Base-by-base conservation (phyloP, 2,888 invertebrate genomes). In the Teleiodes luculella region DNA sequence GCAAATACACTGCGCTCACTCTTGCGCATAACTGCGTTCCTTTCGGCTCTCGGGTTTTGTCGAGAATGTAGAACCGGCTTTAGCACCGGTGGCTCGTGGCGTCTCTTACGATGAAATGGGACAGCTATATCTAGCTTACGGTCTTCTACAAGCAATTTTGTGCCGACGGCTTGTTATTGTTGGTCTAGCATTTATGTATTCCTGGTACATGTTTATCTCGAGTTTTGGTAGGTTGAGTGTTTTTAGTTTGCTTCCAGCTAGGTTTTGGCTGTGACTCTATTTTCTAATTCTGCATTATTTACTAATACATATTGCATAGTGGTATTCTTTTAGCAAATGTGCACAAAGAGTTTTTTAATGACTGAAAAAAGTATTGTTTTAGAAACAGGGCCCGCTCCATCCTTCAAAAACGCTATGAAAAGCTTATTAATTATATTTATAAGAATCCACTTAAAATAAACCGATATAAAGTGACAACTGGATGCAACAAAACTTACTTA, bases 391-490 rank as follows among this genome's bases (percentile, higher is more conserved):
- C 58, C 60, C 61, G 63, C 63, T 63, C 63, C 61, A 56, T 57
- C 46, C 46, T 46, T 16, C 2, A 16, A 46, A n/a, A 52, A 43
- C 33, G 30, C 52, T 56, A 46, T n/a, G n/a, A 35, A 36, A 48
- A n/a, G 24, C 36, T 48, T 20, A 36, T 35, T 7, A 35, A 48
- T 52, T 43, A 59, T 55, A 45, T 46, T 31, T 46, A 43, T 30
- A 62, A 57, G 57, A 60, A 58, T 63, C 60, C 62, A 64, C 58
- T 64, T n/a, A 33, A n/a, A 33, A 33, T 8, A 64, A 56, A 54
- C 63, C 66, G 70, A 66, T 72, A 66, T 63, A 60, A 70, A 71
- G 66, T 70, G 73, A 24, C 24, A 4, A 24, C 24, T 24, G 6
- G 24, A 24, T 24, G 6, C 24, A 24, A 6, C 24, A 24, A 24